Evolutionary conservation across 2,888 invertebrate genomes (phyloP), one percentile per base, ranked within the genome.

Genomic region (Lordiphosa fenestrarum): DNA sequence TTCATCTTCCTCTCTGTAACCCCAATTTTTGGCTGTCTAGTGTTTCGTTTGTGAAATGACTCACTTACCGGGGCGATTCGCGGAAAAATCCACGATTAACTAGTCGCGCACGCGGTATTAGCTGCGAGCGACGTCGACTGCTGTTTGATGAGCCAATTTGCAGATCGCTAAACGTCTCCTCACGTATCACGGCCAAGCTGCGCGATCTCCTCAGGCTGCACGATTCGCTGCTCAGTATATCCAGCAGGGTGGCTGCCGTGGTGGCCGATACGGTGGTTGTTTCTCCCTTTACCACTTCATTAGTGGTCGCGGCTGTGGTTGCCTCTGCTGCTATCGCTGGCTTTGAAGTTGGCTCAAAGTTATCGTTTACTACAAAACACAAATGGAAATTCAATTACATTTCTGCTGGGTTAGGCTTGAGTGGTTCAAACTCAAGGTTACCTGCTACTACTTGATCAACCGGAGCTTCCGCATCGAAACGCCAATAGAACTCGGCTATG

Each of bases 31-130:
- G 1, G 25, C 7, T 25, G 25, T 7, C 25, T 25, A 25, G 25
- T 25, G 25, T 25, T 25, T 25, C 15, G 2, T 25, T 25, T 7
- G 25, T 7, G 0, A 2, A 25, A 25, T 13, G 38, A 38, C 13
- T 67, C 57, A 78, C 75, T 76, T 56, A 76, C 75, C 80, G 57
- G 25, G 82, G 81, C 60, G 81, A 93, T 90, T 94, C 94, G 89
- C 93, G 93, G 87, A 94, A 92, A 87, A 93, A 92, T 89, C 93
- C 93, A 80, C 93, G 93, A 89, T 94, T 94, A 83, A 94, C 94
- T 69, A 95, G 91, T 87, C 94, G 94, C 49, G 95, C 95, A 80
- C 95, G 92, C 59, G 95, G 95, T 89, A 95, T 95, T 57, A 95
- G 91, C 89, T 95, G 95, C 50, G 94, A 94, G 77, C 94, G 91